Conservation (phyloP, 2,888 invertebrate species). For the Calameuta filiformis region DNA sequence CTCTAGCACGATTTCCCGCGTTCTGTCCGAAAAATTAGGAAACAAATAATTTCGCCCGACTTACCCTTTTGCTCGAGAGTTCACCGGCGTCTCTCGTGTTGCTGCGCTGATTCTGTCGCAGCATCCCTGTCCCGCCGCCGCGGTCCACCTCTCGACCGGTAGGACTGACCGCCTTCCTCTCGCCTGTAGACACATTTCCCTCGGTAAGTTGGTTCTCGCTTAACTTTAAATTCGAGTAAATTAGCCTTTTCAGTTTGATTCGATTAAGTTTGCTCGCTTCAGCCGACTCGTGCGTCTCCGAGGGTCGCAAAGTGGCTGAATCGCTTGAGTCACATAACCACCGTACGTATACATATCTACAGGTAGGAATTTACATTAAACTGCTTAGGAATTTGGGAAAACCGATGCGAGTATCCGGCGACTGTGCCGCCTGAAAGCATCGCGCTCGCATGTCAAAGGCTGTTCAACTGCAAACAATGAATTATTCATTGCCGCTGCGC, state of each 20-base stretch:
- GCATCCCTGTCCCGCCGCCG: conserved; percentile 34
- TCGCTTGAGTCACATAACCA: not conserved
- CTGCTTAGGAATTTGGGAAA: conserved; percentile 12
- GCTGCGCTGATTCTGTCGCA: conserved; percentile 38
- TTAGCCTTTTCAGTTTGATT: not conserved
- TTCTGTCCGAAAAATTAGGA: not conserved
- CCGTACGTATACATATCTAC: not conserved
- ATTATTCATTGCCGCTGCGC: conserved; percentile 30
- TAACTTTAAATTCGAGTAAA: too few species aligned
- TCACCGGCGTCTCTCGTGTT: conserved; percentile 44
- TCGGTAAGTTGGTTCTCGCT: too few species aligned
- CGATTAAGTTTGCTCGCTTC: not conserved
- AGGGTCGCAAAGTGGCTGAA: not conserved
- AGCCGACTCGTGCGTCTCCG: not conserved
- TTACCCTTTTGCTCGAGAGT: conserved; percentile 58
- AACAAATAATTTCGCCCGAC: conserved; percentile 22
- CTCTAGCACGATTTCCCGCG: not conserved
- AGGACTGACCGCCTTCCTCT: conserved; percentile 47
- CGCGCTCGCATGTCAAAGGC: conserved; percentile 25
- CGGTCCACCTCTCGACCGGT: conserved; percentile 49
- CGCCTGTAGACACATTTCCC: conserved; percentile 30
- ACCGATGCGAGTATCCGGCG: conserved; percentile 4
- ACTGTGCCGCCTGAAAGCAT: conserved; percentile 16
- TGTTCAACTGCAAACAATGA: conserved; percentile 31
- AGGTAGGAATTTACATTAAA: not conserved